Evolutionary conservation across 2,888 invertebrate species (phyloP).

Genomic region (Hydropsyche betteni): DNA sequence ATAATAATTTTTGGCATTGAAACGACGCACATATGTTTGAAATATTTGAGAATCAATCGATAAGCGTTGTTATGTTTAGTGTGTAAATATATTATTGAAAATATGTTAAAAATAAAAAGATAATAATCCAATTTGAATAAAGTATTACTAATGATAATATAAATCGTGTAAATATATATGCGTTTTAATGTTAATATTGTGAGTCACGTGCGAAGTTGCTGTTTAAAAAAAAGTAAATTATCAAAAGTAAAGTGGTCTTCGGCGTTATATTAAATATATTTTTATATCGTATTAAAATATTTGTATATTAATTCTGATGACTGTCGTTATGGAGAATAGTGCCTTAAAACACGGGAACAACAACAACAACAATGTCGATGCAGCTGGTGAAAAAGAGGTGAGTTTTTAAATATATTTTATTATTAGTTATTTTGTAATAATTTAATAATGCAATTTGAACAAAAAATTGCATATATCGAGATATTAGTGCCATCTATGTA

Average conservation of each 20-base stretch:
- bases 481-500: no score
- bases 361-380: slow-evolving; percentile 65
- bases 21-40: no score
- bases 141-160: neutral
- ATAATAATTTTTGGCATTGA: no score
- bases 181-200: neutral
- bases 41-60: no score
- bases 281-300: slow-evolving; percentile 42
- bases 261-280: neutral
- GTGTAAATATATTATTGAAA: slow-evolving; percentile 31
- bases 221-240: neutral
- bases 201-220: neutral
- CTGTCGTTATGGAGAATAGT: slow-evolving; percentile 65
- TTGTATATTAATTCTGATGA: slow-evolving; percentile 58
- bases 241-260: neutral
- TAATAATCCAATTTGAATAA: slow-evolving; percentile 14
- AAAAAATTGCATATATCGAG: neutral
- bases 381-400: slow-evolving; percentile 65
- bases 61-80: no score
- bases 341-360: slow-evolving; percentile 70
- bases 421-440: neutral
- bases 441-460: neutral
- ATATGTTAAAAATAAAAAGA: slow-evolving; percentile 50
- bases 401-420: slow-evolving; percentile 53
- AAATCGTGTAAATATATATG: slow-evolving; percentile 16